Conservation (phyloP, 2,888 invertebrate species). For the Drosophila meridiana region DNA sequence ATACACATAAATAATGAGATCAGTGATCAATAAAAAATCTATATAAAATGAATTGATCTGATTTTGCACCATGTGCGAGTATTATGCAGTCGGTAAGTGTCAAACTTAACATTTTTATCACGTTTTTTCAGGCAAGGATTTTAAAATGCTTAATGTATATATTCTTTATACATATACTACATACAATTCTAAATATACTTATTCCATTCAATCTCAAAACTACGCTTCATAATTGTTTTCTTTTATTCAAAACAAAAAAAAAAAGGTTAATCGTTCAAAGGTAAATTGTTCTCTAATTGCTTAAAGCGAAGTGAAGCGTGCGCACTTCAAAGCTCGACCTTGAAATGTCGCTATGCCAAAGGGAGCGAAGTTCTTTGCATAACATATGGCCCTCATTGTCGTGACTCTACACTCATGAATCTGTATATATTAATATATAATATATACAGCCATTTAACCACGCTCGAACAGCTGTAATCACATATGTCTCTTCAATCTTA, state of each 20-base stretch:
- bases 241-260: neutral
- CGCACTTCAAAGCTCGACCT: neutral
- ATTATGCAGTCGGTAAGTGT: neutral
- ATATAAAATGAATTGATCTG: too few relatives aligned
- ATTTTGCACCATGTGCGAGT: neutral
- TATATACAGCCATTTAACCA: neutral
- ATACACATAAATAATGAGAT: too few relatives aligned
- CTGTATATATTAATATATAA: neutral
- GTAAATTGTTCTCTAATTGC: constrained; percentile 4
- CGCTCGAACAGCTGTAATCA: neutral
- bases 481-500: neutral
- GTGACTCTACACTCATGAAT: neutral
- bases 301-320: neutral
- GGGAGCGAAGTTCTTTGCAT: constrained; percentile 2
- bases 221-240: neutral
- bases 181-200: neutral
- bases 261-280: neutral
- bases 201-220: neutral
- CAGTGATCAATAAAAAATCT: too few relatives aligned
- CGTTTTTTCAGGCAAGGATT: too few relatives aligned
- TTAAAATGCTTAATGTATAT: neutral
- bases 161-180: neutral
- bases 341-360: neutral
- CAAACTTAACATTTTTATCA: too few relatives aligned
- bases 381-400: neutral